These are phyloP conservation scores for Nibea albiflora DNA, from an alignment of 2,113 vertebrate genomes.

Conservation along the genomic window DNA sequence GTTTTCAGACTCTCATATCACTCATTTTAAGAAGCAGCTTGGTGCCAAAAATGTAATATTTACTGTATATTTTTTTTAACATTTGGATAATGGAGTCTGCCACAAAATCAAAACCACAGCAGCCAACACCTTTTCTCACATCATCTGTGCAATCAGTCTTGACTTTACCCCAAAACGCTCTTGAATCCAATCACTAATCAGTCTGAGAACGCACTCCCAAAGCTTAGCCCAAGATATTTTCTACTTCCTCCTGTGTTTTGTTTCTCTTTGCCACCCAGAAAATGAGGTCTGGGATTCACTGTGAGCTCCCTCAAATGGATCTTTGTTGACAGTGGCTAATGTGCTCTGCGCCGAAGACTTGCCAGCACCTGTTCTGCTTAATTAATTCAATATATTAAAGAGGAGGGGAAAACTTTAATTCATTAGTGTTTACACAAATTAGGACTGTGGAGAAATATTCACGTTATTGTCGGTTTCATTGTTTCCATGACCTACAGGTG, in stretches of 20 bases:
- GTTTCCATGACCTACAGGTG: slow-evolving; percentile 24
- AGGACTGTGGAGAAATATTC: neutral
- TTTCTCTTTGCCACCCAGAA: slow-evolving; percentile 18
- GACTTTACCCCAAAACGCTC: slow-evolving; percentile 15
- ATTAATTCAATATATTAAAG: slow-evolving; percentile 52
- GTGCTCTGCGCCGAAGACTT: slow-evolving; percentile 41
- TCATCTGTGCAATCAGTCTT: slow-evolving; percentile 17
- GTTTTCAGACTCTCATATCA: neutral
- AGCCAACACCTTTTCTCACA: neutral
- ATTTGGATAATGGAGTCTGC: neutral
- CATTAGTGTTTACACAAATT: slow-evolving; percentile 34
- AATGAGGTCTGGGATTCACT: slow-evolving; percentile 49
- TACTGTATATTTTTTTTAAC: neutral
- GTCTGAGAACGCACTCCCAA: slow-evolving; percentile 4
- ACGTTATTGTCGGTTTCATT: slow-evolving; percentile 20
- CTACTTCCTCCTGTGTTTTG: slow-evolving; percentile 28
- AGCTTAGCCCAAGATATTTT: slow-evolving; percentile 4
- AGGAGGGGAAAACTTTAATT: slow-evolving; percentile 21
- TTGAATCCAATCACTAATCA: slow-evolving; percentile 48
- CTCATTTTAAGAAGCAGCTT: neutral
- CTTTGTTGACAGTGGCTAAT: slow-evolving; percentile 51
- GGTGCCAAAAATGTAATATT: neutral
- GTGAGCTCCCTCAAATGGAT: neutral
- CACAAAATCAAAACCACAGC: neutral
- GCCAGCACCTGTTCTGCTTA: slow-evolving; percentile 45